Conservation (phyloP, 2,888 invertebrate genomes). For the Phengaris alcon region DNA sequence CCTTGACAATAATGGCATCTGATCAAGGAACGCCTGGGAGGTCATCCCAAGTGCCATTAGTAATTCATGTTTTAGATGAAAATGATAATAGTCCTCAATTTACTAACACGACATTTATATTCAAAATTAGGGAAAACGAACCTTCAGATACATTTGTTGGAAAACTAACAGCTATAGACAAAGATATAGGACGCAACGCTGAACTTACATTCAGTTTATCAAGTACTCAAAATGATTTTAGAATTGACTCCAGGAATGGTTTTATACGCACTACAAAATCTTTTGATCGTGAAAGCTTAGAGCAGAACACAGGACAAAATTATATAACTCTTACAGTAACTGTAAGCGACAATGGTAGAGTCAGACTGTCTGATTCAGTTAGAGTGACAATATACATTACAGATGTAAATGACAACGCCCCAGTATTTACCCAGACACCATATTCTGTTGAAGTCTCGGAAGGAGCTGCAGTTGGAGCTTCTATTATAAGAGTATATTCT, state of each 20-base stretch:
- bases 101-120: conserved; percentile 92
- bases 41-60: conserved; percentile 92
- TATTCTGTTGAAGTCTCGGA: conserved; percentile 95
- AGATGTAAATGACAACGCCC: conserved; percentile 95
- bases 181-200: conserved; percentile 94
- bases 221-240: conserved; percentile 88
- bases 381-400: conserved; percentile 91
- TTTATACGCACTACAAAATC: conserved; percentile 90
- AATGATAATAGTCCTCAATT: conserved; percentile 98
- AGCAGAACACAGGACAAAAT: conserved; percentile 87
- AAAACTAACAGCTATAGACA: conserved; percentile 92
- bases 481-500: conserved; percentile 91
- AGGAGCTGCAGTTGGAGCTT: conserved; percentile 88
- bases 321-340: conserved; percentile 91
- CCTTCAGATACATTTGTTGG: conserved; percentile 94
- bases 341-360: conserved; percentile 90
- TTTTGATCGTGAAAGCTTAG: conserved; percentile 93
- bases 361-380: conserved; percentile 89
- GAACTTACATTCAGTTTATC: conserved; percentile 91
- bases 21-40: conserved; percentile 89
- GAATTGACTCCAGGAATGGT: conserved; percentile 93
- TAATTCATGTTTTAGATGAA: conserved; percentile 96
- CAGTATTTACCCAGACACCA: conserved; percentile 89
- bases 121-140: conserved; percentile 93
- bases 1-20: conserved; percentile 89